Conservation (phyloP, 2,113 vertebrate species). For the Phasianus colchicus region DNA sequence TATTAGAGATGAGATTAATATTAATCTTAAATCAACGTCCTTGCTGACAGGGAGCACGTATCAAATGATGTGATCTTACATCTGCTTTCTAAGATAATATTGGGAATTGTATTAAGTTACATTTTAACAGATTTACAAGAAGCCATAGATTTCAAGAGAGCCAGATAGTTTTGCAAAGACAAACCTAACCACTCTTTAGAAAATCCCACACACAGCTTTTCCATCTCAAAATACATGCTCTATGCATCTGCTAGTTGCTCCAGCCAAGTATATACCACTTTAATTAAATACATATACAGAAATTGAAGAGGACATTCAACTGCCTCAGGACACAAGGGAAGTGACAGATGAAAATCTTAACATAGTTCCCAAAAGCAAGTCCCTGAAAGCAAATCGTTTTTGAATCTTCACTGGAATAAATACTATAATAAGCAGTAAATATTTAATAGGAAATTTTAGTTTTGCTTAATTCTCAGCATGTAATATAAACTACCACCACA, state of each 20-base stretch:
- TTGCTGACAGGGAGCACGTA: not conserved
- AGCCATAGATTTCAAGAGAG: not conserved
- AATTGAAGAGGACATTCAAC: not conserved
- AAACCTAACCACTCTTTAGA: not conserved
- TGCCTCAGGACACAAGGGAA: not conserved
- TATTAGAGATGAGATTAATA: too few relatives aligned
- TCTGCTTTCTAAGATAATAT: not conserved
- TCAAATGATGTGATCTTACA: not conserved
- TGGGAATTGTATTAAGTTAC: not conserved
- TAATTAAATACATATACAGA: not conserved
- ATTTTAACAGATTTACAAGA: not conserved
- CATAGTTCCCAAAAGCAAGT: not conserved
- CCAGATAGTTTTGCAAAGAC: not conserved
- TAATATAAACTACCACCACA: not conserved
- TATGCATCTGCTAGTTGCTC: not conserved
- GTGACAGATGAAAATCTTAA: not conserved
- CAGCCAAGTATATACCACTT: not conserved
- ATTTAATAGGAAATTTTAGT: not conserved
- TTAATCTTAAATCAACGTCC: not conserved
- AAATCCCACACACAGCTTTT: not conserved
- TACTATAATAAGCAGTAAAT: not conserved
- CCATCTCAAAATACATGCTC: not conserved
- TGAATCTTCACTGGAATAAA: not conserved
- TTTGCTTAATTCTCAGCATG: not conserved
- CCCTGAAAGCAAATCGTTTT: not conserved